phyloP scores from a whole-genome alignment of 2,888 invertebrate species.

The Parapristionchus giblindavisi region DNA sequence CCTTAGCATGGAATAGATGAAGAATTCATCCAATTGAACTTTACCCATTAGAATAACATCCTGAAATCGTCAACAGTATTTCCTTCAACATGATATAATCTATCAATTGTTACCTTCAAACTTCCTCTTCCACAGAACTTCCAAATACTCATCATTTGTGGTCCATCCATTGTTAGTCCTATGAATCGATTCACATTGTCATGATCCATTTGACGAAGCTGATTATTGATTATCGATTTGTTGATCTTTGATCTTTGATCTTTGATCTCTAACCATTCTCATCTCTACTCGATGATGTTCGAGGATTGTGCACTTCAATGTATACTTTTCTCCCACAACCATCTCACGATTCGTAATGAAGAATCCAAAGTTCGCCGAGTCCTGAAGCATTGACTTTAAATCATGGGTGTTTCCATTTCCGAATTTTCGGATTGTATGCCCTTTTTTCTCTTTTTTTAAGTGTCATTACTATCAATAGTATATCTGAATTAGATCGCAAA shows the following conservation, averaged over 20 bases:
- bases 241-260: background rate
- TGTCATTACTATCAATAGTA: too few relatives aligned
- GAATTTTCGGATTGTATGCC: too few relatives aligned
- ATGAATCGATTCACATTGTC: constrained; percentile 65
- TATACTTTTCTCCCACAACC: constrained; percentile 30
- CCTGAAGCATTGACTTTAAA: background rate
- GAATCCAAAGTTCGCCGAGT: constrained; percentile 35
- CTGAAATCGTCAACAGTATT: too few relatives aligned
- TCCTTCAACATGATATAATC: background rate
- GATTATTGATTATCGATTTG: background rate
- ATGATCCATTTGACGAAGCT: constrained; percentile 41
- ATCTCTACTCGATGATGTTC: constrained; percentile 31
- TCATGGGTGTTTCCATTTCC: background rate
- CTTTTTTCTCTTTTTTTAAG: too few relatives aligned
- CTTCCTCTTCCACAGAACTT: constrained; percentile 51
- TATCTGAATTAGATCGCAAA: too few relatives aligned
- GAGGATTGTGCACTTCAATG: background rate
- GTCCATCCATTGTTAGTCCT: constrained; percentile 60
- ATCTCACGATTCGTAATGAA: constrained; percentile 38
- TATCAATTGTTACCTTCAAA: constrained; percentile 19
- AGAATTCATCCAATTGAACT: constrained; percentile 62
- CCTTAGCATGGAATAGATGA: constrained; percentile 61
- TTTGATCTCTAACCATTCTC: constrained; percentile 31
- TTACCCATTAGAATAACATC: constrained; percentile 51
- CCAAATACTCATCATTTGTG: constrained; percentile 59